These are phyloP conservation scores for Argynnis bischoffii DNA, from an alignment of 2,888 invertebrate species.

Conservation along the genomic window DNA sequence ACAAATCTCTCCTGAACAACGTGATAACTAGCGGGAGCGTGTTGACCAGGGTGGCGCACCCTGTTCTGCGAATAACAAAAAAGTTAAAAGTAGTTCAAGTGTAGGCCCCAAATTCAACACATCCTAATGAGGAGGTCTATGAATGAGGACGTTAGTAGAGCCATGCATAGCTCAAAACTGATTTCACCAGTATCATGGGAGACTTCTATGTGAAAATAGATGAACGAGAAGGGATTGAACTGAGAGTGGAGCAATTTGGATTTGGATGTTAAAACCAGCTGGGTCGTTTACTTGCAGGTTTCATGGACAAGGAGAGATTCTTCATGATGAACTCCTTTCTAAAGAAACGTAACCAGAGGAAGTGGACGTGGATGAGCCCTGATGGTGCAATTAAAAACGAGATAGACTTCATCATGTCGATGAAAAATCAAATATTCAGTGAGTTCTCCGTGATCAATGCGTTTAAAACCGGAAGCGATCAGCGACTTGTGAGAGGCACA, in stretches of 20 bases:
- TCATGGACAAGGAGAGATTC: constrained; percentile 28
- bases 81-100: background rate
- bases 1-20: too few species aligned
- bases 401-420: too few species aligned
- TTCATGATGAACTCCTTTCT: constrained; percentile 15
- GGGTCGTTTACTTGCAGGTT: constrained; percentile 26
- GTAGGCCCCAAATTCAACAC: background rate
- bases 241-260: constrained; percentile 28
- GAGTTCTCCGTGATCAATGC: too few species aligned
- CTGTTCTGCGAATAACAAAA: background rate
- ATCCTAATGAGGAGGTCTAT: background rate
- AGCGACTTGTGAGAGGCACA: too few species aligned
- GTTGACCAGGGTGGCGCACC: background rate
- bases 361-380: background rate
- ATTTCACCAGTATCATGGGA: too few species aligned
- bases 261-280: constrained; percentile 26
- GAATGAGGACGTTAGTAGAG: too few species aligned
- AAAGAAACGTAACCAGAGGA: background rate
- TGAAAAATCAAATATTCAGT: too few species aligned
- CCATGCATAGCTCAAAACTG: too few species aligned
- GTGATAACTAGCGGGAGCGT: too few species aligned
- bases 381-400: too few species aligned
- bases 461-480: too few species aligned
- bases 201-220: constrained; percentile 17
- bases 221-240: constrained; percentile 11